These are phyloP conservation scores for Empis stercorea DNA, from an alignment of 2,888 invertebrate genomes.

Conservation along the genomic window DNA sequence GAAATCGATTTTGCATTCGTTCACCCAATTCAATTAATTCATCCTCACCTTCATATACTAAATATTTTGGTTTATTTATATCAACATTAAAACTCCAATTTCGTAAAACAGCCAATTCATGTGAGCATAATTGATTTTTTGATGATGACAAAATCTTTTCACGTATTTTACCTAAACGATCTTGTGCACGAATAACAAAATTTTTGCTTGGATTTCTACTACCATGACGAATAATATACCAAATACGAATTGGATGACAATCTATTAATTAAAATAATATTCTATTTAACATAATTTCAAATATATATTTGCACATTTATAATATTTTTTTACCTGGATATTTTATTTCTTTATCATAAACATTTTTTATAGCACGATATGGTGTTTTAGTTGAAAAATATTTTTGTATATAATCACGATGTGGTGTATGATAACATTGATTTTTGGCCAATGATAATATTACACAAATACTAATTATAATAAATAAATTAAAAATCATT, in stretches of 20 bases:
- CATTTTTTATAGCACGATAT: slow-evolving; percentile 55
- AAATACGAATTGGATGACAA: slow-evolving; percentile 52
- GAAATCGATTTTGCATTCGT: slow-evolving; percentile 60
- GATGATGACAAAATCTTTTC: slow-evolving; percentile 42
- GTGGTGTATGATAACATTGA: no score
- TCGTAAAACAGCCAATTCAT: slow-evolving; percentile 33
- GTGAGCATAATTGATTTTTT: slow-evolving; percentile 39
- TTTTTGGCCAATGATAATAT: no score
- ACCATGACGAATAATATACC: slow-evolving; percentile 67
- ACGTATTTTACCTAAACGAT: slow-evolving; percentile 40
- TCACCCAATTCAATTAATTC: slow-evolving; percentile 61
- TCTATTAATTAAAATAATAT: slow-evolving; percentile 31
- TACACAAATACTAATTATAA: no score
- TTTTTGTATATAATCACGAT: slow-evolving; percentile 23
- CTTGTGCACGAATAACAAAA: slow-evolving; percentile 41
- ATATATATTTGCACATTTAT: no score
- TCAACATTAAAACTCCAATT: slow-evolving; percentile 47
- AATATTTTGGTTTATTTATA: slow-evolving; percentile 42
- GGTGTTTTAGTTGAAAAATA: slow-evolving; percentile 58
- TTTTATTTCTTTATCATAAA: slow-evolving; percentile 43
- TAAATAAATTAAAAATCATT: no score
- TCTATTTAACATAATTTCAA: background rate
- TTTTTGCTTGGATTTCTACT: slow-evolving; percentile 55
- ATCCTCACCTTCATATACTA: slow-evolving; percentile 61
- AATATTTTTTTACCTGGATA: slow-evolving; percentile 56